Evolutionary conservation across 2,113 vertebrate species (phyloP).

Genomic region (Phycodurus eques): DNA sequence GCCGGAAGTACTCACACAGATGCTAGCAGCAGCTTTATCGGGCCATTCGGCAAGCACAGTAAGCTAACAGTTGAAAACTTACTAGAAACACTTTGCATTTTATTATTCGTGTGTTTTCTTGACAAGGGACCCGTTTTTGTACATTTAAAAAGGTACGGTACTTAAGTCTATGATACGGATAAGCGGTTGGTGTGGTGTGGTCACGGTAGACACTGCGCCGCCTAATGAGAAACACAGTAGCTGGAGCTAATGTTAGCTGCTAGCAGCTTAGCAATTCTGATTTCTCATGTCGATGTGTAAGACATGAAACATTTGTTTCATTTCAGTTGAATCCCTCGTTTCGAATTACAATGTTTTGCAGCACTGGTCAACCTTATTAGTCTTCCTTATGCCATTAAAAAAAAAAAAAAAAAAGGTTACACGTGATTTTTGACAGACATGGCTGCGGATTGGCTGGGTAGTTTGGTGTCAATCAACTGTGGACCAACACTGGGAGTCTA

Average conservation of each 20-base stretch:
- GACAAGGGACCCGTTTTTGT: not conserved
- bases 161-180: not conserved
- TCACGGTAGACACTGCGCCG: not conserved
- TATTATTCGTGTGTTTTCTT: not conserved
- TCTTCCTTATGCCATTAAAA: not conserved
- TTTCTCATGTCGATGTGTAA: not conserved
- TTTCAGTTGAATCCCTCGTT: not conserved
- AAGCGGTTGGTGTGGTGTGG: not conserved
- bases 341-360: not conserved
- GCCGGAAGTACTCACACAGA: slow-evolving; percentile 23
- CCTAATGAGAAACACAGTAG: not conserved
- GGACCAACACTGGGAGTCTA: slow-evolving; percentile 92
- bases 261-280: not conserved
- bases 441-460: slow-evolving; percentile 94
- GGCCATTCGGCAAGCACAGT: slow-evolving; percentile 22
- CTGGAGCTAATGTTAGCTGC: not conserved
- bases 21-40: not conserved
- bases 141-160: slow-evolving; percentile 19
- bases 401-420: not conserved
- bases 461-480: slow-evolving; percentile 95
- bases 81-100: not conserved
- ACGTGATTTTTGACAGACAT: slow-evolving; percentile 58
- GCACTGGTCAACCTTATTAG: not conserved
- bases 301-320: not conserved
- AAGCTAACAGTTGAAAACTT: slow-evolving; percentile 15